These are phyloP conservation scores for Indri indri DNA, from an alignment of 2,113 vertebrate genomes.

Conservation along the genomic window DNA sequence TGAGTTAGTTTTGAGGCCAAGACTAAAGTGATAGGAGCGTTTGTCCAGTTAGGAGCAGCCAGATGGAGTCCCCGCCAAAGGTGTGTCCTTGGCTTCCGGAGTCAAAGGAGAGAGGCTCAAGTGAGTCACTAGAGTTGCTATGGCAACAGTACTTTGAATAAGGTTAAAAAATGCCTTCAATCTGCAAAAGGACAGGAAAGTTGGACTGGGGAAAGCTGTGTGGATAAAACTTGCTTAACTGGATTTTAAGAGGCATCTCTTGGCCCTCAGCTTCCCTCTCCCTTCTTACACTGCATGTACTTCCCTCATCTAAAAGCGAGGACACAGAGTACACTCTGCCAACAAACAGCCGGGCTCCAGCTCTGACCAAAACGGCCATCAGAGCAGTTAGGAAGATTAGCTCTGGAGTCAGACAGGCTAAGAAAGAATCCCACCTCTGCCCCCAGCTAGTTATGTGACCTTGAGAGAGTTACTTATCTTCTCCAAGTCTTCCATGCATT, in stretches of 20 bases:
- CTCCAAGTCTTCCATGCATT: neutral
- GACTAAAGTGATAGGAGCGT: slow-evolving; percentile 1
- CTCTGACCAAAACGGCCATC: neutral
- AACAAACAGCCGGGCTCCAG: neutral
- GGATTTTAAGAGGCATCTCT: neutral
- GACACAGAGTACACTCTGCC: neutral
- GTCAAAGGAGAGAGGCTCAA: neutral
- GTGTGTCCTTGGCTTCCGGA: neutral
- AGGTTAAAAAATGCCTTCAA: neutral
- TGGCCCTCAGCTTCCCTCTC: neutral
- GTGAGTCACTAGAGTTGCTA: slow-evolving; percentile 34
- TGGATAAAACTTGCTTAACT: neutral
- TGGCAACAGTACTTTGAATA: slow-evolving; percentile 10
- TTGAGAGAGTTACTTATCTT: neutral
- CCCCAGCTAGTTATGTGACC: neutral
- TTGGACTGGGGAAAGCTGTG: neutral
- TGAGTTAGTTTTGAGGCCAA: neutral
- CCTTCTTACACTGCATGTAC: neutral
- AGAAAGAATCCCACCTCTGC: neutral
- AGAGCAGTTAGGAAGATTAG: neutral
- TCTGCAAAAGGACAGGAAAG: neutral
- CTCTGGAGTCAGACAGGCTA: neutral
- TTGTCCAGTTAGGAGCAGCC: slow-evolving; percentile 6
- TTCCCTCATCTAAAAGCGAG: neutral
- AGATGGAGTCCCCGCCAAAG: neutral